A percentile compares a stretch with the other conserved stretches of the same genome.
phyloP scores from a whole-genome alignment of 2,797 vertebrate genomes.

The Alfaro cultratus region DNA sequence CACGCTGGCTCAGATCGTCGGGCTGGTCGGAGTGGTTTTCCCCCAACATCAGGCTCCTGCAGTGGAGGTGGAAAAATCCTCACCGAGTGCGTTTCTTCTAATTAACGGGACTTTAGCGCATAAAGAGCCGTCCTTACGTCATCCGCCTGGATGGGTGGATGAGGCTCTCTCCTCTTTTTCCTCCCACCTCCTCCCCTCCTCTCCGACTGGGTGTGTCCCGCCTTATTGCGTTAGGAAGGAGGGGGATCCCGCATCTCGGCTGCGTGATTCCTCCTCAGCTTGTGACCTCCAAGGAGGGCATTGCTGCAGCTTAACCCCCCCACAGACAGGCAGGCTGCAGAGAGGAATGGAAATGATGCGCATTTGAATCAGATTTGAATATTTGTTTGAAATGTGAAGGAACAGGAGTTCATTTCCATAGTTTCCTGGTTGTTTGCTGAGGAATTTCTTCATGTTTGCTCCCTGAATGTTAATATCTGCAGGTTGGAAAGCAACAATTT shows the following conservation, averaged over 20 bases:
- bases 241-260: conserved; percentile 79
- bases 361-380: background rate
- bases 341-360: background rate
- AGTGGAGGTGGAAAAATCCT: background rate
- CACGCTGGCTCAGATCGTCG: conserved; percentile 33
- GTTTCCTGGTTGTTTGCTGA: background rate
- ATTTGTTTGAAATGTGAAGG: background rate
- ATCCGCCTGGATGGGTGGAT: conserved; percentile 67
- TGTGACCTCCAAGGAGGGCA: conserved; percentile 75
- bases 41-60: background rate
- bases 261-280: conserved; percentile 65
- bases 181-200: conserved; percentile 44
- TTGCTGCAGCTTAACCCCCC: conserved; percentile 36
- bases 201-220: conserved; percentile 79
- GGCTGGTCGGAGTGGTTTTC: conserved; percentile 48
- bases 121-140: conserved; percentile 66
- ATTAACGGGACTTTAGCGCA: conserved; percentile 31
- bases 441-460: background rate
- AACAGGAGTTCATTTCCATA: background rate
- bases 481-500: background rate
- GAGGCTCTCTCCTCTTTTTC: conserved; percentile 44
- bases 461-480: background rate
- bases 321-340: conserved; percentile 6
- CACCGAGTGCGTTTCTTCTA: conserved; percentile 25
- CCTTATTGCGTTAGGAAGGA: conserved; percentile 74